These are phyloP conservation scores for Synergus itoensis DNA, from an alignment of 2,888 invertebrate genomes.

Conservation along the genomic window DNA sequence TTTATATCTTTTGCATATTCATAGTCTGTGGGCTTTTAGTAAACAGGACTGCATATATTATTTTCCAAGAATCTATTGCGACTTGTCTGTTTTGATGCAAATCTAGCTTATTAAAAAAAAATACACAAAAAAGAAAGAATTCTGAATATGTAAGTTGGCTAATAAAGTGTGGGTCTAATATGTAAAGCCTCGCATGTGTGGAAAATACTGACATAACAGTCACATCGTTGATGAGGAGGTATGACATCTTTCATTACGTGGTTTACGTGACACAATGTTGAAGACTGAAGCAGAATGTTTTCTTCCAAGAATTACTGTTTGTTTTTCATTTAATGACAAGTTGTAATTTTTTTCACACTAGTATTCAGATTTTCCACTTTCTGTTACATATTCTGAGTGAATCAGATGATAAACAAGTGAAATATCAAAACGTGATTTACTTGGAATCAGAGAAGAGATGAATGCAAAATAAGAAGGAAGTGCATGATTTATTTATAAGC, in stretches of 20 bases:
- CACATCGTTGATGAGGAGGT: not conserved
- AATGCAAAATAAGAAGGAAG: conserved; percentile 12
- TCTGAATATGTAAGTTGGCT: conserved; percentile 42
- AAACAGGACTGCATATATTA: not conserved
- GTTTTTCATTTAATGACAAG: not conserved
- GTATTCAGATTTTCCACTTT: not conserved
- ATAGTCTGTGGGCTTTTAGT: not conserved
- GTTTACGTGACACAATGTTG: not conserved
- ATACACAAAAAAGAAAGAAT: conserved; percentile 38
- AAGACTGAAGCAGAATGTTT: not conserved
- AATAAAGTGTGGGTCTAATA: not conserved
- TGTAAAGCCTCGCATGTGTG: not conserved
- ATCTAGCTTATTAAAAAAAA: conserved; percentile 27
- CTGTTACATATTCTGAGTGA: not conserved
- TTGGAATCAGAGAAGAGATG: not conserved
- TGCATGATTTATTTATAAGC: conserved; percentile 44
- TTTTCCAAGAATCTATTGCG: conserved; percentile 22
- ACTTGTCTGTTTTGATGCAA: conserved; percentile 31
- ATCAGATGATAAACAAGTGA: not conserved
- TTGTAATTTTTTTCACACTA: not conserved
- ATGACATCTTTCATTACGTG: not conserved
- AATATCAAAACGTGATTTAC: not conserved
- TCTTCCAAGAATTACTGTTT: not conserved
- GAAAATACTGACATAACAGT: not conserved
- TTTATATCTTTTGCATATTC: conserved; percentile 22